Evolutionary conservation across 2,113 vertebrate species (phyloP).

Genomic region (Sinocyclocheilus grahami): DNA sequence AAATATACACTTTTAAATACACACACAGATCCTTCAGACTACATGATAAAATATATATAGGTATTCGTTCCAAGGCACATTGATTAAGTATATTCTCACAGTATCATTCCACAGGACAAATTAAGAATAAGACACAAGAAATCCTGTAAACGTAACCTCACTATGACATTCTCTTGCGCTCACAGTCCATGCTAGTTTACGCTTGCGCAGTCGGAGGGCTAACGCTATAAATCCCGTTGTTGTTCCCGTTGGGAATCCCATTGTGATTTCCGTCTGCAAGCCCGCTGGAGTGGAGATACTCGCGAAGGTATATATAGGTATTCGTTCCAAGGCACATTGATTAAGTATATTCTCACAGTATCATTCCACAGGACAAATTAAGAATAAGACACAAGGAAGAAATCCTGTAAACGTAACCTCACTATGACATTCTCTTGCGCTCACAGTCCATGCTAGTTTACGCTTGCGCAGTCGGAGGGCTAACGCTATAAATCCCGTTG

Average conservation of each 20-base stretch:
- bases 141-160: conserved; percentile 6
- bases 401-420: conserved; percentile 10
- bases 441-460: neutral
- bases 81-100: neutral
- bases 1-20: conserved; percentile 26
- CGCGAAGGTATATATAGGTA: conserved; percentile 5
- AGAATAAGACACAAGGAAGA: neutral
- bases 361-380: neutral
- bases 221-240: conserved; percentile 47
- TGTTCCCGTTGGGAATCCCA: conserved; percentile 46
- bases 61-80: conserved; percentile 26
- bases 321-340: conserved; percentile 21
- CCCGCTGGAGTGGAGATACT: conserved; percentile 58
- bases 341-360: conserved; percentile 2
- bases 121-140: neutral
- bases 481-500: conserved; percentile 37
- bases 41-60: conserved; percentile 31
- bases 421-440: too few relatives aligned
- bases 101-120: neutral
- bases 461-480: neutral
- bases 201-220: neutral
- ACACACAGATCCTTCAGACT: conserved; percentile 10
- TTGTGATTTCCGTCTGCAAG: conserved; percentile 54
- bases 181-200: neutral
- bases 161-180: too few relatives aligned